Percentiles rank a stretch among this genome's conserved stretches.
Evolutionary conservation across 2,113 vertebrate species (phyloP).

Genomic region (Aptenodytes patagonicus): DNA sequence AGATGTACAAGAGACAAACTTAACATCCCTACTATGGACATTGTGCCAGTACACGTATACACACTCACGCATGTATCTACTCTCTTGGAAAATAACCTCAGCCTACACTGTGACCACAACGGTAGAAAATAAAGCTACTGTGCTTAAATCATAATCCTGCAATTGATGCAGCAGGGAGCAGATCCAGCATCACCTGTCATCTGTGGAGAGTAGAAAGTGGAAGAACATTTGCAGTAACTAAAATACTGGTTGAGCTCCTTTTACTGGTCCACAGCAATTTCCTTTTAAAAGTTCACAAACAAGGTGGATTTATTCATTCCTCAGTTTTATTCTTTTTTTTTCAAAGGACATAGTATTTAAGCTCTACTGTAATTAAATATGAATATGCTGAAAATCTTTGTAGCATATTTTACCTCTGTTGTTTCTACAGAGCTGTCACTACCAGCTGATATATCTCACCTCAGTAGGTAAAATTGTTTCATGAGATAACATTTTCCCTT

Average conservation of each 20-base stretch:
- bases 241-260: not conserved
- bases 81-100: not conserved
- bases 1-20: not conserved
- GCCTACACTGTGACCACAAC: not conserved
- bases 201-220: not conserved
- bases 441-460: not conserved
- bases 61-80: not conserved
- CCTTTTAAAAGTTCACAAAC: not conserved
- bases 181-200: not conserved
- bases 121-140: not conserved
- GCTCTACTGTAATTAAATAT: not conserved
- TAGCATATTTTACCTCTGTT: not conserved
- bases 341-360: not conserved
- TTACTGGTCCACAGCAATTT: not conserved
- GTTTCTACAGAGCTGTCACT: not conserved
- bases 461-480: conserved; percentile 26
- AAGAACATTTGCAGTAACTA: not conserved
- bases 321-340: not conserved
- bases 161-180: conserved; percentile 4
- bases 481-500: conserved; percentile 10
- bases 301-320: not conserved
- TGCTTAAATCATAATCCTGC: not conserved
- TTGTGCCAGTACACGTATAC: not conserved
- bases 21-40: not conserved
- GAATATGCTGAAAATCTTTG: not conserved